Percentiles rank a stretch among this genome's conserved stretches.
Evolutionary conservation across 2,888 invertebrate genomes (phyloP).

Genomic region (Itoplectis maculator): DNA sequence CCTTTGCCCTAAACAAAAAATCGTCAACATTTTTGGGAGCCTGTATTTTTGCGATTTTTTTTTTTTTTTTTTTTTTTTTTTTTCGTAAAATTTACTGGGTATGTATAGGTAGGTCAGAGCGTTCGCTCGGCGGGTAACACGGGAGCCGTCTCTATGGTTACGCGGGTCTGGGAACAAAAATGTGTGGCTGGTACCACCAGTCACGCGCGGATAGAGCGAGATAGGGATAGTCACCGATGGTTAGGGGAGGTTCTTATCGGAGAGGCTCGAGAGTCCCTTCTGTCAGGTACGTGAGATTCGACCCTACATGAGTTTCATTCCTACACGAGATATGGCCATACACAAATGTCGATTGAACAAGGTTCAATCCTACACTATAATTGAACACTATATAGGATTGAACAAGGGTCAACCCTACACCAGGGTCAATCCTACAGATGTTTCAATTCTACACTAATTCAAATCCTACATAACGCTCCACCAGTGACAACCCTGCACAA

Average conservation of each 20-base stretch:
- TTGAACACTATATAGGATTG: background rate
- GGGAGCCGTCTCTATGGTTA: constrained; percentile 59
- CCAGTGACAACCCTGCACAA: background rate
- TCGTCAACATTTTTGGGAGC: too few species aligned
- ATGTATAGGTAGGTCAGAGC: constrained; percentile 54
- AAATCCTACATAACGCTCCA: background rate
- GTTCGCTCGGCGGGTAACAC: background rate
- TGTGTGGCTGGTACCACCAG: background rate
- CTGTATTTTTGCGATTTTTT: too few species aligned
- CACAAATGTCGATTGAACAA: background rate
- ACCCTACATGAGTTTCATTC: too few species aligned
- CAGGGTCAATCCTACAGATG: background rate
- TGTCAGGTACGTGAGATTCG: too few species aligned
- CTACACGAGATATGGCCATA: constrained; percentile 1
- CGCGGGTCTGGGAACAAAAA: constrained; percentile 57
- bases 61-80: too few species aligned
- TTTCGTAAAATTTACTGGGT: too few species aligned
- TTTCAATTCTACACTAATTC: background rate
- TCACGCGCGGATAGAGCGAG: too few species aligned
- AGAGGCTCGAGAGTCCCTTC: constrained; percentile 4
- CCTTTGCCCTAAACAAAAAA: too few species aligned
- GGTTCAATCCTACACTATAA: background rate
- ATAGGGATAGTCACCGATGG: constrained; percentile 4
- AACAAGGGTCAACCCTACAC: background rate
- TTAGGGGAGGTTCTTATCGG: constrained; percentile 54